Evolutionary conservation across 2,797 vertebrate species (phyloP).

Genomic region (Cossypha dichroa): DNA sequence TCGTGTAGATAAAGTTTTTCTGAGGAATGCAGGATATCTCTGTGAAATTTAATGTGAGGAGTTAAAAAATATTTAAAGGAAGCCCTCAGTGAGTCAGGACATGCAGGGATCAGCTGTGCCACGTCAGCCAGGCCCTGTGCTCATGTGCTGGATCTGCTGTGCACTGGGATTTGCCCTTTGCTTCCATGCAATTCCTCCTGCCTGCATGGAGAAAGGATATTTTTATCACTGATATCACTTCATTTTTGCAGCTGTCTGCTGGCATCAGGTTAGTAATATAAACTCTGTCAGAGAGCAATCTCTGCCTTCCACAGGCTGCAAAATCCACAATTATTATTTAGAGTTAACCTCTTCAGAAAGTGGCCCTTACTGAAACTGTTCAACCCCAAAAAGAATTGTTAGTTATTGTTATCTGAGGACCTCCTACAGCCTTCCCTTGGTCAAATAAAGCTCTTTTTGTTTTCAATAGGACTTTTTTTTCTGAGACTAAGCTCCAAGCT

Average conservation of each 20-base stretch:
- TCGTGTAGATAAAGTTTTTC: neutral
- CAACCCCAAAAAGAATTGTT: neutral
- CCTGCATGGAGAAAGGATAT: neutral
- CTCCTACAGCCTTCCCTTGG: neutral
- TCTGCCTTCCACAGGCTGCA: neutral
- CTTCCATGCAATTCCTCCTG: neutral
- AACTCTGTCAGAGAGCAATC: slow-evolving; percentile 23
- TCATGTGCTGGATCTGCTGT: fast-evolving
- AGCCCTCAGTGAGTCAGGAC: neutral
- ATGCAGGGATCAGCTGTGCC: neutral
- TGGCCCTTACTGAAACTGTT: neutral
- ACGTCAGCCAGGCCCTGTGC: neutral
- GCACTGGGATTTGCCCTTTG: neutral
- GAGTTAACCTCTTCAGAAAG: slow-evolving; percentile 21
- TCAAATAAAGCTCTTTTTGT: slow-evolving; percentile 4
- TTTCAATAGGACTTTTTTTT: neutral
- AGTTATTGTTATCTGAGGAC: neutral
- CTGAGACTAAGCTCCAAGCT: neutral
- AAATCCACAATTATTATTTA: slow-evolving; percentile 4
- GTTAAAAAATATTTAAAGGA: neutral
- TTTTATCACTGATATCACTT: slow-evolving; percentile 41
- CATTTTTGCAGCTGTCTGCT: slow-evolving; percentile 53
- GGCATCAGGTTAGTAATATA: slow-evolving; percentile 10
- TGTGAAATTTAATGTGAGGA: neutral
- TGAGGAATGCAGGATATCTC: neutral